Base-by-base conservation (phyloP, 2,113 vertebrate genomes). In the Xiphorhynchus elegans region DNA sequence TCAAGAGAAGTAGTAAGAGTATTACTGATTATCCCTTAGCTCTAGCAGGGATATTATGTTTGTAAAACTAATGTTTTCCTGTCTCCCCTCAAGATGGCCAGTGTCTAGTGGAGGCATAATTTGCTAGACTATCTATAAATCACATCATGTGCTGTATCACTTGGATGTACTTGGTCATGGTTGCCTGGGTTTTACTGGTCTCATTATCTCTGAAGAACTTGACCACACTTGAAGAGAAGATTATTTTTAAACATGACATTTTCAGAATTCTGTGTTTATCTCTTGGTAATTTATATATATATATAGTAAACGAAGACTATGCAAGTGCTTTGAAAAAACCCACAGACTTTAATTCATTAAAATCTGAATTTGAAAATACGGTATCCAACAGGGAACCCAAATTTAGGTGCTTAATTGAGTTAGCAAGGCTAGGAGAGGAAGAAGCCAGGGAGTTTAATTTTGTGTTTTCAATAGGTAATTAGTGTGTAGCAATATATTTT, bases 401-500 rank as follows among this genome's bases (percentile, higher is more conserved):
- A 93, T 95, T 94, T 93, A 91, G 74, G 76, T 91, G 42, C 59
- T 74, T 87, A 91, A 91, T 89, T 85, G 78, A 93, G 78, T 90
- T 95, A 93, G 92, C 7, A 5, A 25, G 19, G 19, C 28, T 87
- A 53, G 4, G 5, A 85, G 53, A 87, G 44, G 69, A 87, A 67
- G 74, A 73, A 73, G 70, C 59, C 68, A 83, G 55, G 42, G 47
- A 87, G 66, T 80, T 91, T 58, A 52, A 25, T 6, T 91, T 95
- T 91, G 33, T 93, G 50, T 90, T 94, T 90, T 95, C 78, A 90
- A 33, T 80, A 89, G 79, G 87, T 90, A 94, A 93, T 87, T 91
- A 92, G 47, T 49, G 42, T 88, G 8, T 52, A 35, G 85, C 62
- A 85, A 69, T 86, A 80, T 56, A 80, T 88, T 87, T 91, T 70